Evolutionary conservation across 2,888 invertebrate species (phyloP), one percentile per base, ranked within the genome.

Genomic region (Psococerastis gibbosa): DNA sequence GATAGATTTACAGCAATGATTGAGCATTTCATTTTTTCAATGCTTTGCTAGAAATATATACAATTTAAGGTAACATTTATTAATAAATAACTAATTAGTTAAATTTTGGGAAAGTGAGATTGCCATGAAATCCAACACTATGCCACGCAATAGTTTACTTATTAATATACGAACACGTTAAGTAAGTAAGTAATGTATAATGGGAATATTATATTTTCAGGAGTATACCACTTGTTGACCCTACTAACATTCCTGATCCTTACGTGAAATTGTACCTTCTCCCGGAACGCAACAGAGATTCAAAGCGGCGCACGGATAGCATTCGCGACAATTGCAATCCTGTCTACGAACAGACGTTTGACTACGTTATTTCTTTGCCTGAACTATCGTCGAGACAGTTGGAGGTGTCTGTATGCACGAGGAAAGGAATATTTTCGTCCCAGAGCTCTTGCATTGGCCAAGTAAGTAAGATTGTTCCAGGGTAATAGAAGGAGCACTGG

Each of bases 321-420:
- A 35, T 38, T 18, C 89, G 88, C 58, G 88, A 92, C 60, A 87
- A 78, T 57, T 87, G 88, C 56, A 85, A 84, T 68, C 91, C 92
- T 0, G 71, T 80, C 20, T 94, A 78, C 59, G 91, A 94, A 60
- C 85, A 89, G 57, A 78, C 79, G 52, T 89, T 91, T 57, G 91
- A 92, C 59, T 92, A 87, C 67, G 66, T 78, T 35, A 75, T 91
- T 50, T 82, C 83, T 1, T 73, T 78, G 51, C 78, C 77, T 2
- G 91, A 91, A 58, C 61, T 91, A 43, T 71, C 75, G 54, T 73
- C 73, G 35, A 71, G 79, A 13, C 78, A 78, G 45, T 64, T 92
- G 46, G 85, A 89, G 61, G 72, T 92, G 22, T 82, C 84, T 1
- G 84, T 91, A 20, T 80, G 85, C 54, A 84, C 89, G 13, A 85